Evolutionary conservation across 2,888 invertebrate genomes (phyloP), one percentile per base, ranked within the genome.

Genomic region (Sphaerophoria rueppellii): DNA sequence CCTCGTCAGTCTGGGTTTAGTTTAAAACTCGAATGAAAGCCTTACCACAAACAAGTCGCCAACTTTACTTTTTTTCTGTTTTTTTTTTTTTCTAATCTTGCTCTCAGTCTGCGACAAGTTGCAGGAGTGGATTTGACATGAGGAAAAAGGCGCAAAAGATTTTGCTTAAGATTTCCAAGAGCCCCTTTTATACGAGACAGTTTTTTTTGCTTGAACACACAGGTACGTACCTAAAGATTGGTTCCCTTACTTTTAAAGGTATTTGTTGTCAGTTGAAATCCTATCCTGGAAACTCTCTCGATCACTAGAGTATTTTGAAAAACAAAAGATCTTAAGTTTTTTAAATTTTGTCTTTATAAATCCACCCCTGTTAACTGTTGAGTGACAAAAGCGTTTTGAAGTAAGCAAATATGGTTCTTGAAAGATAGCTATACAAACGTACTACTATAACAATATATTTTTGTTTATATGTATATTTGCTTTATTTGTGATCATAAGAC

Each of bases 381-480:
- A 67, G 50, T 63, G 75, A 58, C 48, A 69, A 63, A 50, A 50
- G 14, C 63, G 61, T 70, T 70, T 24, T 75, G 63, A 63, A 50
- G 57, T 46, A 69, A 61, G 70, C 43, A 65, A 58, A 69, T 61
- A 72, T 72, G 48, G 60, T 12, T 81, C 43, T 46, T 6, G 43
- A 72, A 46, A 40, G 12, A 43, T 43, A 43, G 12, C 24, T 24
- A 24, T 24, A 24, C 24, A 24, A 24, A 24, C 24, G 24, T 24
- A 24, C 24, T 24, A 24, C 24, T 24, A 24, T 24, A 24, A 24
- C 24, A 24, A 24, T 48, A 60, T 57, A 35, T 6, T 14, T 48
- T 6, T n/a, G n/a, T n/a, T 40, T 9, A 46, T 50, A 9, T 43
- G 40, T 40, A 16, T 40, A 24, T 40, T 40, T 58, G 60, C 12